Percentiles rank a stretch among this genome's conserved stretches.
These are phyloP conservation scores for Caenorhabditis imperialis DNA, from an alignment of 2,888 invertebrate genomes.

Conservation along the genomic window DNA sequence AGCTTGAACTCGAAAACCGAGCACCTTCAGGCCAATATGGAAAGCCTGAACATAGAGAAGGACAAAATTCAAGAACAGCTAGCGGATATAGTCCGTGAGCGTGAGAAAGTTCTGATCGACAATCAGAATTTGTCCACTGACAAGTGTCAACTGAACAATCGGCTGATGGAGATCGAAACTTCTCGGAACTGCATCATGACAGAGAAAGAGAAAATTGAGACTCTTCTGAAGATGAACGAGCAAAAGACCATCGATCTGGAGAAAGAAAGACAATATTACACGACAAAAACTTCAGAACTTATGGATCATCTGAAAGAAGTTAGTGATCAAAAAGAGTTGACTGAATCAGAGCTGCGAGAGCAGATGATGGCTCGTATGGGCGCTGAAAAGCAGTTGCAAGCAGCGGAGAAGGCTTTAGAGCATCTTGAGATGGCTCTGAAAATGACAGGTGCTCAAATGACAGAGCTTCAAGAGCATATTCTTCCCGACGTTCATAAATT, in stretches of 20 bases:
- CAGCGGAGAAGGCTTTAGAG: conserved; percentile 77
- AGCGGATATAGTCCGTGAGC: conserved; percentile 73
- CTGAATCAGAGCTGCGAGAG: conserved; percentile 79
- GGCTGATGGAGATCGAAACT: conserved; percentile 78
- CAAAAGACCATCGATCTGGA: conserved; percentile 78
- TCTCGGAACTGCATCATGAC: conserved; percentile 78
- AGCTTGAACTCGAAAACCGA: conserved; percentile 74
- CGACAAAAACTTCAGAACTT: conserved; percentile 79
- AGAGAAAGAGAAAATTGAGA: conserved; percentile 79
- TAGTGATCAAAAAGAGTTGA: conserved; percentile 79
- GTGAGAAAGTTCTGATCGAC: conserved; percentile 78
- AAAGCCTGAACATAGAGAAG: conserved; percentile 79
- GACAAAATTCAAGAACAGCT: conserved; percentile 78
- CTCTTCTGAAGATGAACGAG: conserved; percentile 78
- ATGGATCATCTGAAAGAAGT: conserved; percentile 79
- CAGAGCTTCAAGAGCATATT: conserved; percentile 79
- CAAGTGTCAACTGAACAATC: conserved; percentile 77
- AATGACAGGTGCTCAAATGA: conserved; percentile 76
- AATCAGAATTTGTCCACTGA: conserved; percentile 78
- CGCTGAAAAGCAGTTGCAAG: conserved; percentile 78
- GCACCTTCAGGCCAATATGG: conserved; percentile 71
- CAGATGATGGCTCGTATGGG: conserved; percentile 80
- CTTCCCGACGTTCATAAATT: conserved; percentile 80
- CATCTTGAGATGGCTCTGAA: conserved; percentile 79
- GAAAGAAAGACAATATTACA: conserved; percentile 79